Conservation (phyloP, 2,888 invertebrate genomes). For the Drosophila suboccidentalis region DNA sequence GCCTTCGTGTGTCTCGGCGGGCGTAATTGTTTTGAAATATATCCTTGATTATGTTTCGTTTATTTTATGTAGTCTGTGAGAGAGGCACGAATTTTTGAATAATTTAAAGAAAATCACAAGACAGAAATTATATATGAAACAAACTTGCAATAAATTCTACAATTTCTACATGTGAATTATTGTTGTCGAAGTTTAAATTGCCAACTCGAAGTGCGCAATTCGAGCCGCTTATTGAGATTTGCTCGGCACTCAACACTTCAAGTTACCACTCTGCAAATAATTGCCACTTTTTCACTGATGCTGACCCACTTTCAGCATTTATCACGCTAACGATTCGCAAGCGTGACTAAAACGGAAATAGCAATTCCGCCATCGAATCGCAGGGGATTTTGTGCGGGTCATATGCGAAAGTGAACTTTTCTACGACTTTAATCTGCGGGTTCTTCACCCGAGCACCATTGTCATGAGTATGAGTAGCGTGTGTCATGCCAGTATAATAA, state of each 20-base stretch:
- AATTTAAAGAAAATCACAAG: neutral
- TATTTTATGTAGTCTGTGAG: slow-evolving; percentile 24
- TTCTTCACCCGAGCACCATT: slow-evolving; percentile 36
- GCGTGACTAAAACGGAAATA: slow-evolving; percentile 27
- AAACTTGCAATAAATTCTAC: neutral
- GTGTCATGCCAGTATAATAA: slow-evolving; percentile 37
- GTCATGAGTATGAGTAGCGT: slow-evolving; percentile 20
- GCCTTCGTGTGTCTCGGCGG: slow-evolving; percentile 31
- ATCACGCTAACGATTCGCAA: slow-evolving; percentile 47
- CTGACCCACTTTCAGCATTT: slow-evolving; percentile 72
- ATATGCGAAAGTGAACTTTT: slow-evolving; percentile 60
- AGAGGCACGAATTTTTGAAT: neutral
- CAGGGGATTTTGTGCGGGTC: neutral
- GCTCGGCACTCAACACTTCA: slow-evolving; percentile 51
- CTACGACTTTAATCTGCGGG: slow-evolving; percentile 52
- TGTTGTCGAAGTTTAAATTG: slow-evolving; percentile 69
- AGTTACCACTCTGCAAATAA: slow-evolving; percentile 38
- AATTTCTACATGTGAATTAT: too few species aligned
- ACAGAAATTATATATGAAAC: neutral
- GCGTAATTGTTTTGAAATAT: slow-evolving; percentile 53
- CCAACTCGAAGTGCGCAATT: slow-evolving; percentile 35
- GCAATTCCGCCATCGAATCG: slow-evolving; percentile 4
- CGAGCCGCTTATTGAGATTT: slow-evolving; percentile 40
- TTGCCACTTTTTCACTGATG: slow-evolving; percentile 43
- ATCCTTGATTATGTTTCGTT: slow-evolving; percentile 36